Evolutionary conservation across 2,888 invertebrate genomes (phyloP), one percentile per base, ranked within the genome.

Genomic region (Lutraria lutraria): DNA sequence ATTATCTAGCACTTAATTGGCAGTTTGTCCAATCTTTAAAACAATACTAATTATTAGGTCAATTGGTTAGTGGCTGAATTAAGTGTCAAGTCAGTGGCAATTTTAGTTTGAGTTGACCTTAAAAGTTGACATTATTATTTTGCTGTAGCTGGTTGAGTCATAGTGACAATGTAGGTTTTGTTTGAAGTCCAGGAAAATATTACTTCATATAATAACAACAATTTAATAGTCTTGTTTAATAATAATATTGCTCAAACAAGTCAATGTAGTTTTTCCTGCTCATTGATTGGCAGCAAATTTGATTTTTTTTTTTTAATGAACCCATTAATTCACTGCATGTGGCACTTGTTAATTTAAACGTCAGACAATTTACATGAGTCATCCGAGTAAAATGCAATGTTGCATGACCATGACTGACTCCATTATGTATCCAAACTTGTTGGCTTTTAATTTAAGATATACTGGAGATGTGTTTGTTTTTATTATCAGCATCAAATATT

Each of bases 401-500:
- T 68, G 63, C 63, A 68, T 68, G 25, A 12, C 63, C 25, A 25
- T 68, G 63, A 68, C 25, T 25, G 25, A 25, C 43, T 43, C 43
- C 43, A 43, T 25, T 68, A 25, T 68, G n/a, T 25, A 68, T n/a
- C n/a, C n/a, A 25, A 68, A 25, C 63, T 68, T 25, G 12, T 63
- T 63, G 21, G 21, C 63, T 63, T 63, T 63, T 25, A 63, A n/a
- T 15, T 19, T 25, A n/a, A n/a, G 63, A 19, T 63, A 63, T 19
- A 21, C 21, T 56, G 21, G 21, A 63, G 63, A 21, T 25, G 1
- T 63, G 63, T 68, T 68, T 68, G 63, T 68, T 68, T 25, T 68
- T n/a, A 19, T 76, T 76, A 76, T 76, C 76, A 19, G 29, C 76
- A 34, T 76, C 76, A 76, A 76, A 76, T 76, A 34, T 76, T 76